These are phyloP conservation scores for Coptodon rendalli DNA, from an alignment of 2,113 vertebrate genomes.

Conservation along the genomic window DNA sequence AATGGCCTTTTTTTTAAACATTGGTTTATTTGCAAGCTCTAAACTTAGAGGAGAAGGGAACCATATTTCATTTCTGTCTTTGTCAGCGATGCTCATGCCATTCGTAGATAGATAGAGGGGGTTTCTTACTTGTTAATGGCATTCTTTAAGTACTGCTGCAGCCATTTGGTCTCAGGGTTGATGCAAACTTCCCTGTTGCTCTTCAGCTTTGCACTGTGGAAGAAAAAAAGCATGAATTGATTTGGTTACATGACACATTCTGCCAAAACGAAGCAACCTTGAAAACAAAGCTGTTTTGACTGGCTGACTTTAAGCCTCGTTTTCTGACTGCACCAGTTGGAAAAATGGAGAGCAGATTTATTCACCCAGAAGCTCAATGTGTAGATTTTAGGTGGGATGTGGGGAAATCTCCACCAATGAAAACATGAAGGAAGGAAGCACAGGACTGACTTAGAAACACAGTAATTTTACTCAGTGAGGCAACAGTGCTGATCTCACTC, in stretches of 20 bases:
- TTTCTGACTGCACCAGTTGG: accelerated
- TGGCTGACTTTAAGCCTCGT: background rate
- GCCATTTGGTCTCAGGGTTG: conserved; percentile 95
- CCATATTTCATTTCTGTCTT: background rate
- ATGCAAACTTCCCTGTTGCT: conserved; percentile 96
- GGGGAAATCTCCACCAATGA: background rate
- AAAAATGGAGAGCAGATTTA: background rate
- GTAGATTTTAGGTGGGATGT: background rate
- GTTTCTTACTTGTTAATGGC: conserved; percentile 95
- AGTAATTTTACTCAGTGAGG: background rate
- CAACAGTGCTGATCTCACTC: background rate
- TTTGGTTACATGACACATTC: background rate
- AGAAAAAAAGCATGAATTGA: background rate
- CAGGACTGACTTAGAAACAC: background rate
- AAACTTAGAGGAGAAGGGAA: background rate
- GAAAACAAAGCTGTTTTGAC: background rate
- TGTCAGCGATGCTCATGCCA: background rate
- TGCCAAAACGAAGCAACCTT: background rate
- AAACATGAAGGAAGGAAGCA: accelerated
- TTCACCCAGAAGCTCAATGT: background rate
- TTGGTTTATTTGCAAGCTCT: conserved; percentile 1
- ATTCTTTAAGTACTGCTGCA: conserved; percentile 96
- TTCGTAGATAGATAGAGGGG: background rate
- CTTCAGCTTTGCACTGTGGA: conserved; percentile 88
- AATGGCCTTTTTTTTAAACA: background rate